phyloP scores from a whole-genome alignment of 2,888 invertebrate genomes.

The Leucoptera coffeella region DNA sequence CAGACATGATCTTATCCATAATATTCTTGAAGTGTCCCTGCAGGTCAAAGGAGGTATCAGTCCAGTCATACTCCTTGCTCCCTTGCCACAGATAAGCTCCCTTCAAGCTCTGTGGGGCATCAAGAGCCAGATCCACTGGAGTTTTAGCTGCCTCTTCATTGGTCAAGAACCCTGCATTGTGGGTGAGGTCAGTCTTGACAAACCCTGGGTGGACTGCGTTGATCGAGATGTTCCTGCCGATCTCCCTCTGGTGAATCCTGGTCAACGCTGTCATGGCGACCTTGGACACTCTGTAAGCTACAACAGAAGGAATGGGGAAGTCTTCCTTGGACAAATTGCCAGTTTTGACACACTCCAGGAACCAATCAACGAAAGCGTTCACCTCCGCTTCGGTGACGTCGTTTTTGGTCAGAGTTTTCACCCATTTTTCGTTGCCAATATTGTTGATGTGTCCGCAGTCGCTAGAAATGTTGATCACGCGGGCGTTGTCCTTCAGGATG shows the following conservation, averaged over 20 bases:
- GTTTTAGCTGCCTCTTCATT: slow-evolving; percentile 9
- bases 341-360: slow-evolving; percentile 1
- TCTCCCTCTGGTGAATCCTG: slow-evolving; percentile 9
- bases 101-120: slow-evolving; percentile 11
- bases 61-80: slow-evolving; percentile 10
- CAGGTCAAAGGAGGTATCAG: too few species aligned
- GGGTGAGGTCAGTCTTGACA: slow-evolving; percentile 12
- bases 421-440: slow-evolving; percentile 2
- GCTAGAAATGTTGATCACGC: slow-evolving; percentile 3
- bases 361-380: slow-evolving; percentile 2
- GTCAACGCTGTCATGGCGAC: slow-evolving; percentile 11
- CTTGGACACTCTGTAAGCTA: slow-evolving; percentile 2
- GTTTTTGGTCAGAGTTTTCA: slow-evolving; percentile 1
- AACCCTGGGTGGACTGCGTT: slow-evolving; percentile 13
- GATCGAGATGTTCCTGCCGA: slow-evolving; percentile 11
- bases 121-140: slow-evolving; percentile 11
- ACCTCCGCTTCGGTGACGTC: slow-evolving; percentile 1
- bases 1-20: too few species aligned
- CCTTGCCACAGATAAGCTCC: slow-evolving; percentile 12
- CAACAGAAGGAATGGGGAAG: background rate
- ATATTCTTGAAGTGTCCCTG: too few species aligned
- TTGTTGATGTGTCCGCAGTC: slow-evolving; percentile 3
- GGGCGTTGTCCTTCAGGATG: slow-evolving; percentile 2
- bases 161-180: slow-evolving; percentile 7
- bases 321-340: background rate